Conservation (phyloP, 2,113 vertebrate species). For the Deroptyus accipitrinus region DNA sequence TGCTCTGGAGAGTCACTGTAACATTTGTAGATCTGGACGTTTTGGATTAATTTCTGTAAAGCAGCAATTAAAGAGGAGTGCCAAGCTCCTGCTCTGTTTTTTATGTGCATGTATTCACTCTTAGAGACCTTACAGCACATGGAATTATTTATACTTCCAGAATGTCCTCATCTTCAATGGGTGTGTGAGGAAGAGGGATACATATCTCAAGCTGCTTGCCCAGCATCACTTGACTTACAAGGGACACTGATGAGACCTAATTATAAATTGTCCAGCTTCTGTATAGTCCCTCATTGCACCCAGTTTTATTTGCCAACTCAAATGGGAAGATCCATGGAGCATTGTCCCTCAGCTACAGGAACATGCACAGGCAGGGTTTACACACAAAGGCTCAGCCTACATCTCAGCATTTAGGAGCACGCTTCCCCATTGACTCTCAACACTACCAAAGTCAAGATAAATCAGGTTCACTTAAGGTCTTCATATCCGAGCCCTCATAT, state of each 20-base stretch:
- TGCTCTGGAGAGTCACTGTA: neutral
- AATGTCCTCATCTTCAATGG: neutral
- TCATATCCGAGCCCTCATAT: neutral
- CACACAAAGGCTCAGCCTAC: neutral
- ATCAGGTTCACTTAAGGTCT: neutral
- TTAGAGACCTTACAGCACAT: neutral
- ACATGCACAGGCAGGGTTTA: neutral
- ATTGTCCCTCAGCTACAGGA: rapidly evolving
- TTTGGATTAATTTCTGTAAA: neutral
- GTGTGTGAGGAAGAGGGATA: neutral
- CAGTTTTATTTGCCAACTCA: neutral
- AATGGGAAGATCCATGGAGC: neutral
- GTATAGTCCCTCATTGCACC: neutral
- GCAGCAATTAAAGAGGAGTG: neutral
- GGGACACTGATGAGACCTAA: neutral
- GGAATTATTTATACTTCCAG: neutral
- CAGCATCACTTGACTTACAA: neutral
- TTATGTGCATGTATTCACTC: neutral
- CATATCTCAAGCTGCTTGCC: neutral
- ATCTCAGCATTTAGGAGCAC: neutral
- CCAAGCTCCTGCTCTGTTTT: neutral
- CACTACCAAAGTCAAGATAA: neutral
- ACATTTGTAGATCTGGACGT: neutral
- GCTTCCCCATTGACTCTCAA: neutral
- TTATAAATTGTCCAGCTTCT: neutral